Conservation (phyloP, 2,113 vertebrate genomes). For the Deroptyus accipitrinus region DNA sequence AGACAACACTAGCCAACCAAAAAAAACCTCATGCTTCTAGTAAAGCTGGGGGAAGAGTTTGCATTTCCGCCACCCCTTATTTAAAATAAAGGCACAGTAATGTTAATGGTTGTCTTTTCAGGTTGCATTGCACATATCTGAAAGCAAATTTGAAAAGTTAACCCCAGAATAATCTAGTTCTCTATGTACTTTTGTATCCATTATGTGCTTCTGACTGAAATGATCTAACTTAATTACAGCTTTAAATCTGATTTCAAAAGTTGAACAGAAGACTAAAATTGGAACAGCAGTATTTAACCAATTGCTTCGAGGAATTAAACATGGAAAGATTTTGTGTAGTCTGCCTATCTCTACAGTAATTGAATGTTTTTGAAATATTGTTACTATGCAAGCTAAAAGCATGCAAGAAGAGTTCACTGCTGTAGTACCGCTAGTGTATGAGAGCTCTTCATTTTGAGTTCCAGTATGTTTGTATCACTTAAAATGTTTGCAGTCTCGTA, state of each 20-base stretch:
- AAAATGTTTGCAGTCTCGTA: neutral
- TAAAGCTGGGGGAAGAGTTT: neutral
- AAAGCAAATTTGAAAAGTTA: neutral
- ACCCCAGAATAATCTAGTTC: conserved; percentile 1
- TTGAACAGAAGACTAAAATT: conserved; percentile 24
- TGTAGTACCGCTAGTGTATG: neutral
- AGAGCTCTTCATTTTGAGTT: neutral
- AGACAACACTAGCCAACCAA: neutral
- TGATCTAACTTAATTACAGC: conserved; percentile 17
- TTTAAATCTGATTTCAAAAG: conserved; percentile 43
- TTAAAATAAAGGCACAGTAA: neutral
- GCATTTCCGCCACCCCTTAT: rapidly evolving
- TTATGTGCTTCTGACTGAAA: conserved; percentile 31
- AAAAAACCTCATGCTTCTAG: neutral
- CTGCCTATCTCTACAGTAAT: conserved; percentile 9
- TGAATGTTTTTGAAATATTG: conserved; percentile 13
- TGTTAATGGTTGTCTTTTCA: neutral
- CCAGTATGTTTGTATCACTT: neutral
- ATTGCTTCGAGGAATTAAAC: conserved; percentile 31
- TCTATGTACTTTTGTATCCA: conserved; percentile 20
- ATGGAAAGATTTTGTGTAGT: conserved; percentile 23
- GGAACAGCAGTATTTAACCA: conserved; percentile 2
- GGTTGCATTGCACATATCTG: neutral
- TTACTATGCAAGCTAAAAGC: conserved; percentile 15
- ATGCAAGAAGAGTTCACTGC: neutral